phyloP scores from a whole-genome alignment of 2,888 invertebrate species.

The Erynnis tages region DNA sequence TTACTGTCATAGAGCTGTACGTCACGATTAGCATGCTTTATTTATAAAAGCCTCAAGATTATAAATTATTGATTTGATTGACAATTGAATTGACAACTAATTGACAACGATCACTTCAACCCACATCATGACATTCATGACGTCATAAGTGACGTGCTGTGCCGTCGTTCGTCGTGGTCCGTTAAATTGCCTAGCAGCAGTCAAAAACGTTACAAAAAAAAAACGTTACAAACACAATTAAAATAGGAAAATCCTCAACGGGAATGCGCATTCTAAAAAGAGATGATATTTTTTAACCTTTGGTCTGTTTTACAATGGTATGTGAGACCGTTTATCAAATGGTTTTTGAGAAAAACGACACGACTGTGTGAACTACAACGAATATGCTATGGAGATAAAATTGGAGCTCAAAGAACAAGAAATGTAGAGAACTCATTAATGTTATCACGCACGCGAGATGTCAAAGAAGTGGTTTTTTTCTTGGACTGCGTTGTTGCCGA shows the following conservation, averaged over 20 bases:
- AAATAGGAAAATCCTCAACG: background rate
- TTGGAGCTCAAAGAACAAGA: conserved; percentile 86
- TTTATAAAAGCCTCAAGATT: no score
- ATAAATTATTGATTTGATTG: no score
- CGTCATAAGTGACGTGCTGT: no score
- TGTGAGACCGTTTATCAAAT: conserved; percentile 93
- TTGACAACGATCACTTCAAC: no score
- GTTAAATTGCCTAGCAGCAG: conserved; percentile 12
- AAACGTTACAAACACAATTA: background rate
- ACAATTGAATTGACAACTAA: no score
- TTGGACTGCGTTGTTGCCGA: conserved; percentile 78
- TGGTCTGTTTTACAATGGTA: conserved; percentile 82
- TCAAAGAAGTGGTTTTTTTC: conserved; percentile 85
- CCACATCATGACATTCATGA: no score
- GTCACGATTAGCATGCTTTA: no score
- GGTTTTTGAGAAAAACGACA: conserved; percentile 93
- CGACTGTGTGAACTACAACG: conserved; percentile 95
- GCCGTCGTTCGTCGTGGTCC: no score
- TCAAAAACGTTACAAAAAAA: background rate
- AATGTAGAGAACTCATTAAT: conserved; percentile 89
- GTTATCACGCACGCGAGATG: conserved; percentile 84
- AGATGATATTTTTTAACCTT: conserved; percentile 65
- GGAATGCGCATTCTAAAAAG: conserved; percentile 23
- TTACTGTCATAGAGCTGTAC: no score
- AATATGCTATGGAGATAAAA: conserved; percentile 91